phyloP scores from a whole-genome alignment of 2,113 vertebrate species.

The Azemiops feae region DNA sequence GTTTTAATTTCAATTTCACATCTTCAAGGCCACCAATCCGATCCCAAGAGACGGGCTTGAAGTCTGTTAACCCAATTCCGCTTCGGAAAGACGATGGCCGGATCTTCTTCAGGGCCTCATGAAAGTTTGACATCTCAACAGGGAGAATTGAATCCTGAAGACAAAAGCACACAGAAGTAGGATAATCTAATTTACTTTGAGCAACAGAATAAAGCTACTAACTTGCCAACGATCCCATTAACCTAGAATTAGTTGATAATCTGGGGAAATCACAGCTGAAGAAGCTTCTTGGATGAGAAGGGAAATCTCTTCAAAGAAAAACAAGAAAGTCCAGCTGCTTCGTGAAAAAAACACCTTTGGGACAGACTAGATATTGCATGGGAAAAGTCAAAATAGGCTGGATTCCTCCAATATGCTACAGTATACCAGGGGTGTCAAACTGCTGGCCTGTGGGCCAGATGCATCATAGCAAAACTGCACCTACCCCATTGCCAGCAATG shows the following conservation, averaged over 20 bases:
- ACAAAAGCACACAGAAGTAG: slow-evolving; percentile 15
- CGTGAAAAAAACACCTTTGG: too few relatives aligned
- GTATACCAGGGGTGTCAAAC: too few relatives aligned
- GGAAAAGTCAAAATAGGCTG: too few relatives aligned
- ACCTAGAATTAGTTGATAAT: neutral
- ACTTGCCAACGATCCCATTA: too few relatives aligned
- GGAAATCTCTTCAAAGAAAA: too few relatives aligned
- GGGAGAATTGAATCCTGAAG: slow-evolving; percentile 69
- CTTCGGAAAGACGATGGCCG: slow-evolving; percentile 84
- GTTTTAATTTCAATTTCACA: slow-evolving; percentile 87
- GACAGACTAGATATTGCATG: too few relatives aligned
- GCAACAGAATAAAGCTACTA: neutral
- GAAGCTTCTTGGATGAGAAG: too few relatives aligned
- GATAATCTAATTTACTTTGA: neutral
- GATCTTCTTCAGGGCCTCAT: slow-evolving; percentile 82
- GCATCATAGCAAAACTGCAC: too few relatives aligned
- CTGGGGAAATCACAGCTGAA: neutral
- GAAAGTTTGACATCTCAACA: slow-evolving; percentile 74
- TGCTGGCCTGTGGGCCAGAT: too few relatives aligned
- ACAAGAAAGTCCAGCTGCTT: too few relatives aligned
- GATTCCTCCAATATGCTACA: too few relatives aligned
- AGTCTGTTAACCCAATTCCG: slow-evolving; percentile 80
- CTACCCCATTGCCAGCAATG: too few relatives aligned
- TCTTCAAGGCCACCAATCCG: slow-evolving; percentile 93
- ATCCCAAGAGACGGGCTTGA: slow-evolving; percentile 83